Conservation (phyloP, 2,113 vertebrate genomes). For the Taxidea taxus region DNA sequence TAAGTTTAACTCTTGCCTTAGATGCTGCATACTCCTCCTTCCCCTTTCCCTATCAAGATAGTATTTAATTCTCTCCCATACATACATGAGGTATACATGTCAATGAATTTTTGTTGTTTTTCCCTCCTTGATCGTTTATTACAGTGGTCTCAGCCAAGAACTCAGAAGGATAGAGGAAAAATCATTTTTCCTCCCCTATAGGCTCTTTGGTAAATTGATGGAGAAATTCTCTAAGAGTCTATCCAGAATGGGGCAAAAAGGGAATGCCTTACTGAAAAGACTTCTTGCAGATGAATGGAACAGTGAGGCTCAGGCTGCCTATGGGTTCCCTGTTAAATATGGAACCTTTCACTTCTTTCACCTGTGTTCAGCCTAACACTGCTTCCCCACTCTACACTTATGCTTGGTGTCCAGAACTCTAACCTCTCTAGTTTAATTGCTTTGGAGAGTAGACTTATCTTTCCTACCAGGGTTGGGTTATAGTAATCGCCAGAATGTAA, state of each 20-base stretch:
- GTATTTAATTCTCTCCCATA: not conserved
- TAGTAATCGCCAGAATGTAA: not conserved
- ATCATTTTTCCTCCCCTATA: not conserved
- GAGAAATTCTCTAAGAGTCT: not conserved
- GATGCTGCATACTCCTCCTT: not conserved
- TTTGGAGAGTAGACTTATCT: not conserved
- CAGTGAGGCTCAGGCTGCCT: not conserved
- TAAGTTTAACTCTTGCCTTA: not conserved
- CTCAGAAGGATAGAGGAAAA: not conserved
- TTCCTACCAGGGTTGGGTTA: not conserved
- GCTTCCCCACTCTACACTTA: too few species aligned
- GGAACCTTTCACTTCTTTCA: not conserved
- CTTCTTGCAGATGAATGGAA: not conserved
- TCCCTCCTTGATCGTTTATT: not conserved
- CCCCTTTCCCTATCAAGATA: not conserved
- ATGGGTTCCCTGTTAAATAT: not conserved
- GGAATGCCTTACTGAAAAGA: not conserved
- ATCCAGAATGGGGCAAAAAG: not conserved
- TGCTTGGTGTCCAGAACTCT: not conserved
- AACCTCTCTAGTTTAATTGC: not conserved
- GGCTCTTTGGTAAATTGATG: not conserved
- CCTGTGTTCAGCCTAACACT: not conserved
- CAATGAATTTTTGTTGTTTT: not conserved
- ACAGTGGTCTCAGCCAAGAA: not conserved
- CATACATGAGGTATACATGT: not conserved